A percentile compares a stretch with the other conserved stretches of the same genome.
Evolutionary conservation across 2,888 invertebrate genomes (phyloP).

Genomic region (Agriopis marginaria): DNA sequence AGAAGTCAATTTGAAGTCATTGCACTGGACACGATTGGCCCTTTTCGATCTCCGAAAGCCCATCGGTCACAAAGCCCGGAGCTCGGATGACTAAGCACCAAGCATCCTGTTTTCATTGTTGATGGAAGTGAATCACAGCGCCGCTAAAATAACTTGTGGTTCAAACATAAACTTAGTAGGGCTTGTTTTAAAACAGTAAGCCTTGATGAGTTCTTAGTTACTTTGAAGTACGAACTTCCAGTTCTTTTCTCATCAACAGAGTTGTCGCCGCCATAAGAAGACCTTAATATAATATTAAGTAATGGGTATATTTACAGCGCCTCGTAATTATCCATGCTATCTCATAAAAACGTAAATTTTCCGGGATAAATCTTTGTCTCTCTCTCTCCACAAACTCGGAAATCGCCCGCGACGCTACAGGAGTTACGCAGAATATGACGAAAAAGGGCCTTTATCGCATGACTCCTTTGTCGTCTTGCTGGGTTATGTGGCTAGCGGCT

Average conservation of each 20-base stretch:
- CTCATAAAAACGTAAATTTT: not conserved
- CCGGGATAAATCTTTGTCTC: not conserved
- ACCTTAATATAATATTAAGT: not conserved
- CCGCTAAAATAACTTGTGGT: slow-evolving; percentile 39
- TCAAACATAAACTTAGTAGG: slow-evolving; percentile 19
- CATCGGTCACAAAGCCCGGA: slow-evolving; percentile 3
- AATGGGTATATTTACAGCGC: not conserved
- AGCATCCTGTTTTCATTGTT: slow-evolving; percentile 71
- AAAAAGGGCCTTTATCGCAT: no score
- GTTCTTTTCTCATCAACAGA: not conserved
- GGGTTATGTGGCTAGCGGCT: no score
- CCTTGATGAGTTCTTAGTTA: not conserved
- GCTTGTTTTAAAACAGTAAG: slow-evolving; percentile 35
- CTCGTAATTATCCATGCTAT: no score
- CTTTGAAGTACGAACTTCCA: slow-evolving; percentile 1
- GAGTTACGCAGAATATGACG: no score
- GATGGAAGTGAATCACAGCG: slow-evolving; percentile 52
- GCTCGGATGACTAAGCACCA: slow-evolving; percentile 59
- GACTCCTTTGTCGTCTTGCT: no score
- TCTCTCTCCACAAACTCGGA: no score
- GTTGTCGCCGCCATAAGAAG: not conserved
- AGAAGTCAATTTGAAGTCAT: not conserved
- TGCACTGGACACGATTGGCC: not conserved
- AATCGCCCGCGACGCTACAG: no score
- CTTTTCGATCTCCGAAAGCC: not conserved